A percentile compares a stretch with the other conserved stretches of the same genome.
Conservation (phyloP, 2,797 vertebrate species). For the Adrianichthys oophorus region DNA sequence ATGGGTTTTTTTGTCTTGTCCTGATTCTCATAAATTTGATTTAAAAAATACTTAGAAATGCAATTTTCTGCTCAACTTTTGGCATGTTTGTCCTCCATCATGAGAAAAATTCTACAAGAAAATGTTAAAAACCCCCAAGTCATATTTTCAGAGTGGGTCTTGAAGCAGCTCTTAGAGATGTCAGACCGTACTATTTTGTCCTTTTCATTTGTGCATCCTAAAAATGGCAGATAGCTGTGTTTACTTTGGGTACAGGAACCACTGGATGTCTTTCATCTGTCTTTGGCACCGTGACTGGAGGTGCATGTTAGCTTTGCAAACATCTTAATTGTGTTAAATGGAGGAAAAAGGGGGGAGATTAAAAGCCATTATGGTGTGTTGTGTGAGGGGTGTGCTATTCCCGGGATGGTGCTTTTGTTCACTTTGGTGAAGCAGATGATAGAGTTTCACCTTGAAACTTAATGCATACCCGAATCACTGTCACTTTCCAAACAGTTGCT, state of each 20-base stretch:
- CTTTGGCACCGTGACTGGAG: conserved; percentile 74
- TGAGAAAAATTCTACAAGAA: too few relatives aligned
- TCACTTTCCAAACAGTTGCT: conserved; percentile 65
- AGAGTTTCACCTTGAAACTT: conserved; percentile 81
- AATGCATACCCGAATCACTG: conserved; percentile 70
- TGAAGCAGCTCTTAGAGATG: too few relatives aligned
- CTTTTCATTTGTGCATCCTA: conserved; percentile 49
- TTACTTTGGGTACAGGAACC: conserved; percentile 74
- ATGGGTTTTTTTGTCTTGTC: too few relatives aligned
- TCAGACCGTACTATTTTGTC: conserved; percentile 47
- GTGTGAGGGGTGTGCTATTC: conserved; percentile 69
- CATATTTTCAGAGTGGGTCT: too few relatives aligned
- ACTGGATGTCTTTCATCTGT: conserved; percentile 74
- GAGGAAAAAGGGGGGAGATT: conserved; percentile 76
- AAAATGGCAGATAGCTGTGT: conserved; percentile 64
- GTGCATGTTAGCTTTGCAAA: conserved; percentile 81
- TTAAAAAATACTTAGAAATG: too few relatives aligned
- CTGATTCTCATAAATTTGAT: too few relatives aligned
- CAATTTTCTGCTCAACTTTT: too few relatives aligned
- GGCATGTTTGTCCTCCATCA: too few relatives aligned
- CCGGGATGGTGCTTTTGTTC: conserved; percentile 79
- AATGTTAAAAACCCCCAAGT: too few relatives aligned
- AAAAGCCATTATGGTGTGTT: conserved; percentile 80
- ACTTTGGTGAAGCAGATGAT: conserved; percentile 72
- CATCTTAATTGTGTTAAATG: conserved; percentile 84